phyloP scores from a whole-genome alignment of 2,797 vertebrate genomes.

The Clarias fuscus region DNA sequence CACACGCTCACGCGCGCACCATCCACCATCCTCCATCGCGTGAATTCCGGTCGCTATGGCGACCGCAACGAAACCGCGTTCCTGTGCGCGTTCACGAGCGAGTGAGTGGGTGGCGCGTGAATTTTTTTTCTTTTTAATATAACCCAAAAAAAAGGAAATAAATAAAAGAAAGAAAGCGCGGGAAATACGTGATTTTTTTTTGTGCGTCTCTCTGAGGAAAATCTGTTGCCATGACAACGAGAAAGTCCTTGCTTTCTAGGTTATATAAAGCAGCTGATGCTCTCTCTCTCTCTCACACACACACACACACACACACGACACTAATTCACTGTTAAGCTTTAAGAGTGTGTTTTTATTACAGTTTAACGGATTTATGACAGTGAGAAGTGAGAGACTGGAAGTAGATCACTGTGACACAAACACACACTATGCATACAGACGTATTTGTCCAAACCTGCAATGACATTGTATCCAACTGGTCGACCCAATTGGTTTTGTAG shows the following conservation, averaged over 20 bases:
- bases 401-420: too few species aligned
- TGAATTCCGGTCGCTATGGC: background rate
- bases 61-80: background rate
- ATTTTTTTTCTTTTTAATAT: background rate
- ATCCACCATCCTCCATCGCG: conserved; percentile 56
- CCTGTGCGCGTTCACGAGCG: conserved; percentile 20
- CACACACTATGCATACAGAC: too few species aligned
- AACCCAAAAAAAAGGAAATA: background rate
- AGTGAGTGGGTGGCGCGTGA: conserved; percentile 6
- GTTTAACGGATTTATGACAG: too few species aligned
- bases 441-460: too few species aligned
- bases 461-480: too few species aligned
- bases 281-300: background rate
- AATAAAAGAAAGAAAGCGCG: background rate
- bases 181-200: background rate
- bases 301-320: background rate
- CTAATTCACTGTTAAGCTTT: background rate
- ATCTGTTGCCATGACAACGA: background rate
- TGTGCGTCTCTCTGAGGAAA: background rate
- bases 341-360: background rate
- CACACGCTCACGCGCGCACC: conserved; percentile 53
- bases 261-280: background rate
- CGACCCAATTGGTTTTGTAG: too few species aligned
- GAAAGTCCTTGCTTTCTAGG: background rate
- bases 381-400: too few species aligned